phyloP scores from a whole-genome alignment of 2,888 invertebrate genomes.

The Standfussiana lucernea region DNA sequence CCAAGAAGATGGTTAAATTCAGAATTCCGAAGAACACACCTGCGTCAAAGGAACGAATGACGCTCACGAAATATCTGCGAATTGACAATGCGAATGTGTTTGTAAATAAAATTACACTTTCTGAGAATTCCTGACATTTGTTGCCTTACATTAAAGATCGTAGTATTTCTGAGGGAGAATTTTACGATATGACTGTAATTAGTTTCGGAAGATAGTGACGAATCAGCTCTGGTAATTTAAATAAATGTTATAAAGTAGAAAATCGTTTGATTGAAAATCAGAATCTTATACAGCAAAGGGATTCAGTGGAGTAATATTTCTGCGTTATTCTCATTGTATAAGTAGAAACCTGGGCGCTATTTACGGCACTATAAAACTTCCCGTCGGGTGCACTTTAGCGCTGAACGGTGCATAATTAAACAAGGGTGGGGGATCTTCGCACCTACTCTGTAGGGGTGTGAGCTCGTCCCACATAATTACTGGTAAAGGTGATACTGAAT shows the following conservation, averaged over 20 bases:
- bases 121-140: conserved; percentile 47
- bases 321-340: conserved; percentile 60
- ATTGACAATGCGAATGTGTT: conserved; percentile 63
- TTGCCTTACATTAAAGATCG: conserved; percentile 49
- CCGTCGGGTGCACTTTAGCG: conserved; percentile 76
- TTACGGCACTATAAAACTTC: conserved; percentile 74
- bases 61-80: conserved; percentile 56
- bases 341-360: conserved; percentile 61
- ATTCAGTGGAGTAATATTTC: conserved; percentile 50
- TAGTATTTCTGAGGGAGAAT: conserved; percentile 28
- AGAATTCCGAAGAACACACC: conserved; percentile 27
- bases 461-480: conserved; percentile 68
- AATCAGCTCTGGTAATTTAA: conserved; percentile 24
- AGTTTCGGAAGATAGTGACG: conserved; percentile 44
- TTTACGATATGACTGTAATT: conserved; percentile 53
- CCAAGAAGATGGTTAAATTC: conserved; percentile 14
- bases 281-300: conserved; percentile 24
- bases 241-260: conserved; percentile 25
- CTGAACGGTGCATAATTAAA: conserved; percentile 81
- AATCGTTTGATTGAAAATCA: conserved; percentile 28
- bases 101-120: conserved; percentile 57
- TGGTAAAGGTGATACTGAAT: conserved; percentile 63
- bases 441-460: conserved; percentile 64
- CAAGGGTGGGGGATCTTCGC: conserved; percentile 68
- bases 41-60: conserved; percentile 48